Conservation (phyloP, 2,888 invertebrate genomes). For the Leptinotarsa tumamoca region DNA sequence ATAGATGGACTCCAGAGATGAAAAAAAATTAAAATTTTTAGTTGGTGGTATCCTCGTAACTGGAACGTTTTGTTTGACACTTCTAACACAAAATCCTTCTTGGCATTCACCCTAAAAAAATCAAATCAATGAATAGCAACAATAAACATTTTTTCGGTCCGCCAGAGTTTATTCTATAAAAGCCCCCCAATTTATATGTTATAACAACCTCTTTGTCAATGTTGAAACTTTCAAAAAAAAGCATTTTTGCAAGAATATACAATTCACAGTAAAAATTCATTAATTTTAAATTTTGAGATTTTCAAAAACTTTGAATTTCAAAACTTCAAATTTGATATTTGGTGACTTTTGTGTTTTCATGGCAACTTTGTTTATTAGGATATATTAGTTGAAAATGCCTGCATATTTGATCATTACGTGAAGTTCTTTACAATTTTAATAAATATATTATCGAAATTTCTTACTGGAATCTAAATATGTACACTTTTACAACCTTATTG, state of each 20-base stretch:
- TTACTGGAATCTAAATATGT: no score
- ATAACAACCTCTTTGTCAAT: not conserved
- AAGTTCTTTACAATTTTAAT: no score
- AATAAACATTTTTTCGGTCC: not conserved
- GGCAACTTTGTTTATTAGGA: no score
- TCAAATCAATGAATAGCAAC: not conserved
- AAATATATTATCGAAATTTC: no score
- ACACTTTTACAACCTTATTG: no score
- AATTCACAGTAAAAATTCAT: not conserved
- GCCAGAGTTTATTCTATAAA: not conserved
- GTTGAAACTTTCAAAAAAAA: constrained; percentile 5
- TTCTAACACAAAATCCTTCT: constrained; percentile 48
- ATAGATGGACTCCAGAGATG: constrained; percentile 56
- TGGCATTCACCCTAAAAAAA: constrained; percentile 17
- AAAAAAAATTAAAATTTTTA: constrained; percentile 55
- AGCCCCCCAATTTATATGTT: not conserved
- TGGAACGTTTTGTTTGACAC: constrained; percentile 42
- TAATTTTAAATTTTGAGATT: not conserved
- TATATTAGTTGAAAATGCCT: no score
- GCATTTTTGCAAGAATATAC: constrained; percentile 1
- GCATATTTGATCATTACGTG: no score
- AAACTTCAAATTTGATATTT: constrained; percentile 4
- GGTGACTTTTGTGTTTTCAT: no score
- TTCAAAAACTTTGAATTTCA: constrained; percentile 6
- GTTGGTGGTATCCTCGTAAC: constrained; percentile 41